A percentile compares a stretch with the other conserved stretches of the same genome.
phyloP scores from a whole-genome alignment of 2,113 vertebrate genomes.

The Psophia crepitans region DNA sequence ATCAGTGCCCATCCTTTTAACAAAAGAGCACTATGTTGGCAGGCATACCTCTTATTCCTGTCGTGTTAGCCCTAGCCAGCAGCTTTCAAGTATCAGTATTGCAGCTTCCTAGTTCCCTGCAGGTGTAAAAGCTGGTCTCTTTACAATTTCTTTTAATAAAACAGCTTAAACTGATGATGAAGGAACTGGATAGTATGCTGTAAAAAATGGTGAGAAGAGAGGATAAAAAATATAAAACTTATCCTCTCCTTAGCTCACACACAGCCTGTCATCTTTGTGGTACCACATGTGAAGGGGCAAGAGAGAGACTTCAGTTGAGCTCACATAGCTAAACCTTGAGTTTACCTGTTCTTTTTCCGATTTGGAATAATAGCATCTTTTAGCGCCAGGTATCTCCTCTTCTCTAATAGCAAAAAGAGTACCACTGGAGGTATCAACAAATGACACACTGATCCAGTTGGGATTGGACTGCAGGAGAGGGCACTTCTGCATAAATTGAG shows the following conservation, averaged over 20 bases:
- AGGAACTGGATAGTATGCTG: neutral
- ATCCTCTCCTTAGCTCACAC: neutral
- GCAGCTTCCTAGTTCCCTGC: neutral
- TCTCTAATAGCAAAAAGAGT: neutral
- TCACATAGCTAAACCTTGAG: neutral
- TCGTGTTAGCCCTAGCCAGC: neutral
- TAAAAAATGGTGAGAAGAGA: neutral
- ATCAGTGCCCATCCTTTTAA: constrained; percentile 21
- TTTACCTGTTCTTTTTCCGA: neutral
- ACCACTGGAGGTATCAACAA: neutral
- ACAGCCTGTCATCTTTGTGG: neutral
- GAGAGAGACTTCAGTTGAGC: neutral
- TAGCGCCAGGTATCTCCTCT: neutral
- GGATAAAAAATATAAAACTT: neutral
- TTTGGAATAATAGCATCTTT: neutral
- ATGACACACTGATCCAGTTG: neutral
- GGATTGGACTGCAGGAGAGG: neutral
- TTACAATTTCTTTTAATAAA: neutral
- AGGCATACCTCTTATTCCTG: neutral
- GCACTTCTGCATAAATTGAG: neutral
- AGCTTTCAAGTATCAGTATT: constrained; percentile 9
- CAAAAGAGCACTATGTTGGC: constrained; percentile 21
- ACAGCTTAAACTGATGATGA: constrained; percentile 13
- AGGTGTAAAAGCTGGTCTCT: constrained; percentile 28
- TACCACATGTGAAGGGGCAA: neutral